Base-by-base conservation (phyloP, 2,797 vertebrate species). In the Lindbergichthys nudifrons region DNA sequence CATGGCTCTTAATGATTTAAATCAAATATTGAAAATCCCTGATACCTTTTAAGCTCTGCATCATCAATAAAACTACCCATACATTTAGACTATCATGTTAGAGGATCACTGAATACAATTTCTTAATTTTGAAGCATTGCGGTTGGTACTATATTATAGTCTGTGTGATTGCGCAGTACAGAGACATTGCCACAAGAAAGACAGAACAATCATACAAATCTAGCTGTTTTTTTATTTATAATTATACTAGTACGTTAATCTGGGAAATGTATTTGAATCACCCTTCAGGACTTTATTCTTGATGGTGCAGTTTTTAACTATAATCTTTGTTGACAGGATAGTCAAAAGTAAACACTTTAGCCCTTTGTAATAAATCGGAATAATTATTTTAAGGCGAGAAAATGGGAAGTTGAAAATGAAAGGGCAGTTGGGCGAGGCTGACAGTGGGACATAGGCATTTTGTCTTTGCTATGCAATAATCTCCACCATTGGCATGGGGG, bases 71-170 rank as follows among this genome's bases (percentile, higher is more conserved):
- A 23, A 32, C 50, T 30, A 50, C 10, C 1, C 45, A 42, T 16
- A 73, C 45, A 62, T 53, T 42, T n/a, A 65, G 18, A 59, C n/a
- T 0, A 18, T 67, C 3, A 3, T 46, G 9, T 48, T 46, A 21
- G 41, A 41, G 8, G 11, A 60, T 54, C 39, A 36, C 32, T 53
- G 32, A 36, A 36, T 36, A 36, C 32, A 36, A 36, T 36, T 36
- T 36, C 32, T 36, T 46, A 46, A 26, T 39, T 71, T n/a, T 64
- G 30, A 21, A 30, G 74, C 5, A 13, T 26, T 66, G 36, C 11
- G 39, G n/a, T 48, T 4, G 0, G 32, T 36, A 36, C 8, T 9
- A 36, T 36, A 36, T 0, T 36, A 2, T 56, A 23, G 19, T 79
- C n/a, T 60, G 10, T 48, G 42, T 51, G 32, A 73, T 63, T 58